phyloP scores from a whole-genome alignment of 2,797 vertebrate genomes.

The Oryzias sinensis region DNA sequence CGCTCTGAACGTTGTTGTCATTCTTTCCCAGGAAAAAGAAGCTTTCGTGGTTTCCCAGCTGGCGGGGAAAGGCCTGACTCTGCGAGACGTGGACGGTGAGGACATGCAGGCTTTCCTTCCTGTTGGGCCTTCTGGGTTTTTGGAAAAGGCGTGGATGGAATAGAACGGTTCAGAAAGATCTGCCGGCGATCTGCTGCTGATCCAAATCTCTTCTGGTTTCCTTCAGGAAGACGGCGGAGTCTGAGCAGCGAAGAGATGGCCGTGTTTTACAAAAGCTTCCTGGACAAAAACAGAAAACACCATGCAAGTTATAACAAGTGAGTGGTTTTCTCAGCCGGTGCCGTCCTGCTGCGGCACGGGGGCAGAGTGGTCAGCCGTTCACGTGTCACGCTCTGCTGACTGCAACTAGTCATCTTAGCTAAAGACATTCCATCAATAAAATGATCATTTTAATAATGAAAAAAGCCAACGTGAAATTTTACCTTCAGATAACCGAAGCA shows the following conservation, averaged over 20 bases:
- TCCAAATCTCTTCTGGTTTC: neutral
- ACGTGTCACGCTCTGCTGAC: no score
- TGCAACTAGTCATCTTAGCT: no score
- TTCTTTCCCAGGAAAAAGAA: conserved; percentile 85
- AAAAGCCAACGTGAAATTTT: no score
- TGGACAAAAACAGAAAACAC: conserved; percentile 85
- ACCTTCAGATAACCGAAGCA: no score
- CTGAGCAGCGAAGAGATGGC: conserved; percentile 92
- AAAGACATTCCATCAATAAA: no score
- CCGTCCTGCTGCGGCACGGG: neutral
- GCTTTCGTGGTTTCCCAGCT: conserved; percentile 82
- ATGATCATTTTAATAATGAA: no score
- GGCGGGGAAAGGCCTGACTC: conserved; percentile 77
- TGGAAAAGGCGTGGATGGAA: neutral
- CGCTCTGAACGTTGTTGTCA: neutral
- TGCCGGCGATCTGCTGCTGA: neutral
- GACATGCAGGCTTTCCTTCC: neutral
- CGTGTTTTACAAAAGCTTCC: conserved; percentile 91
- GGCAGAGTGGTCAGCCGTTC: no score
- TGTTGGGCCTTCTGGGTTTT: neutral
- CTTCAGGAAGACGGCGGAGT: conserved; percentile 81
- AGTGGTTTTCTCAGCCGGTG: conserved; percentile 39
- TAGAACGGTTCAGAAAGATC: neutral
- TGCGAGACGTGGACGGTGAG: conserved; percentile 83
- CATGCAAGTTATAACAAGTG: conserved; percentile 92